These are phyloP conservation scores for Petrophora chlorosata DNA, from an alignment of 2,888 invertebrate genomes.

Conservation along the genomic window DNA sequence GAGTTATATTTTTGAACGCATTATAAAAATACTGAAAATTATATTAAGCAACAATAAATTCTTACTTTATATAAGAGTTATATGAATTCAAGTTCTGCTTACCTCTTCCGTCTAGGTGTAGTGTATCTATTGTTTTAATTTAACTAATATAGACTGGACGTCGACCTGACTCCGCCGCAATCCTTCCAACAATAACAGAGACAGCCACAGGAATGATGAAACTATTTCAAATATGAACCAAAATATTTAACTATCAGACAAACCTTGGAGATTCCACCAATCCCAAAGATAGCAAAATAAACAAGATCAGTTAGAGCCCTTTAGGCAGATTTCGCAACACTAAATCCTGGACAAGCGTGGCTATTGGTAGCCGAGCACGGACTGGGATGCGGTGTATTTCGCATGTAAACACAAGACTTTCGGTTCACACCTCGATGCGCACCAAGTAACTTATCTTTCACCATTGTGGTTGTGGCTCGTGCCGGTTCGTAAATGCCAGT, in stretches of 20 bases:
- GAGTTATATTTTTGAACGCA: no score
- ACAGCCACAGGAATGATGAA: background rate
- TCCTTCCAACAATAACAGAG: background rate
- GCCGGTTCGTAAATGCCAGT: slow-evolving; percentile 43
- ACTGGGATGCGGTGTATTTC: slow-evolving; percentile 76
- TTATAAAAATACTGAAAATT: no score
- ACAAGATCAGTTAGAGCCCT: slow-evolving; percentile 1
- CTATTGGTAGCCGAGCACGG: slow-evolving; percentile 65
- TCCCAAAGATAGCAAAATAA: slow-evolving; percentile 7
- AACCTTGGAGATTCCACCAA: slow-evolving; percentile 16
- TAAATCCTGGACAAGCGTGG: slow-evolving; percentile 56
- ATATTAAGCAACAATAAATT: no score
- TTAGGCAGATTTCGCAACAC: slow-evolving; percentile 12
- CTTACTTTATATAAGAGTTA: no score
- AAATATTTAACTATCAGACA: slow-evolving; percentile 8
- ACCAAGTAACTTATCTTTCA: slow-evolving; percentile 83
- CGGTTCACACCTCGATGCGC: slow-evolving; percentile 83
- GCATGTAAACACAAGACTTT: slow-evolving; percentile 80
- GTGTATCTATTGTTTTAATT: no score
- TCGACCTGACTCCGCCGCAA: background rate
- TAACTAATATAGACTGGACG: no score
- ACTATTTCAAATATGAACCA: background rate
- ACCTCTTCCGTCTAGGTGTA: no score
- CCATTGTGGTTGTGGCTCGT: slow-evolving; percentile 83
- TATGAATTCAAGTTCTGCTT: no score